Conservation (phyloP, 1,140 invertebrate species). For the Pseudachorutes palmiensis region DNA sequence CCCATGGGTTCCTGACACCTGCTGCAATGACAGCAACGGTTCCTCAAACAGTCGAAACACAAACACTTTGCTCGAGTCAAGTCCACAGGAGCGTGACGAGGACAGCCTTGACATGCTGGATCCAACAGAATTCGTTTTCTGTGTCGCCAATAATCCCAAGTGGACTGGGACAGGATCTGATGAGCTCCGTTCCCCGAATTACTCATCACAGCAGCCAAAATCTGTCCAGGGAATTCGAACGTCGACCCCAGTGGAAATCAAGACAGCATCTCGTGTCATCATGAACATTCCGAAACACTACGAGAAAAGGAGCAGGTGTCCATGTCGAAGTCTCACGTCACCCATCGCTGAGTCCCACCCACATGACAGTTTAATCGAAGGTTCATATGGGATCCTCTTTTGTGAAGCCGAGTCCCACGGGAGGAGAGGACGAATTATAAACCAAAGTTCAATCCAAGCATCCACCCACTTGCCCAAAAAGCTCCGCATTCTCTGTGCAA, state of each 20-base stretch:
- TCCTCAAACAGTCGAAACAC: conserved; percentile 37
- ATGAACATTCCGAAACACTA: conserved; percentile 30
- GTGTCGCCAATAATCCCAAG: too few relatives aligned
- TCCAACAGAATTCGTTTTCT: conserved; percentile 27
- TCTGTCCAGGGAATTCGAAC: conserved; percentile 22
- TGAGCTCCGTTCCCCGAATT: too few relatives aligned
- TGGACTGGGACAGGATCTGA: too few relatives aligned
- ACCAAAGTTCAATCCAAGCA: not conserved
- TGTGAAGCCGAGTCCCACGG: conserved; percentile 34
- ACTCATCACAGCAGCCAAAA: too few relatives aligned
- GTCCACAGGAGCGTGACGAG: conserved; percentile 6
- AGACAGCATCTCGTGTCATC: conserved; percentile 33
- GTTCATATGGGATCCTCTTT: conserved; percentile 38
- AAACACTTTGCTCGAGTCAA: conserved; percentile 23
- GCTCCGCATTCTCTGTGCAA: conserved; percentile 36
- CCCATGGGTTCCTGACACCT: conserved; percentile 35
- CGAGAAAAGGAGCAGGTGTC: conserved; percentile 31
- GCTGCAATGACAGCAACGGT: conserved; percentile 35
- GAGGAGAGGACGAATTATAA: conserved; percentile 5
- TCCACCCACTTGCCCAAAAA: conserved; percentile 17
- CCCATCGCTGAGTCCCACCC: not conserved
- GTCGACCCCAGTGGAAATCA: conserved; percentile 36
- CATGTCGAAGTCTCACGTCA: conserved; percentile 16
- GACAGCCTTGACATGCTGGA: too few relatives aligned
- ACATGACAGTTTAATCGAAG: conserved; percentile 37